Conservation (phyloP, 2,797 vertebrate species). For the Pipistrellus pygmaeus region DNA sequence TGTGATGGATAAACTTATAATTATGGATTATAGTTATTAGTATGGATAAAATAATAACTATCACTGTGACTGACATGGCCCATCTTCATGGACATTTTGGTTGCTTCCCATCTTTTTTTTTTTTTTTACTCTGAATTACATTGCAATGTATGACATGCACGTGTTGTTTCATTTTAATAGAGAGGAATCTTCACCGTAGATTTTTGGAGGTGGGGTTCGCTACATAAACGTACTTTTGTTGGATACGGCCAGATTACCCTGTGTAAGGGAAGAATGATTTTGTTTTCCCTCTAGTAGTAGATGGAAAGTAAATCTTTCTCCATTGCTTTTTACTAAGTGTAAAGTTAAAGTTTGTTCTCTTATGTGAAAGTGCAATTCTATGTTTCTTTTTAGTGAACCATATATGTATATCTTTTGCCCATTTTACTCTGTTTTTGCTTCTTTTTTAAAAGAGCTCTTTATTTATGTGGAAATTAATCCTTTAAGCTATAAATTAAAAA, state of each 20-base stretch:
- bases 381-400: background rate
- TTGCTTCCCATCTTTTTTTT: background rate
- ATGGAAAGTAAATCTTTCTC: background rate
- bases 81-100: background rate
- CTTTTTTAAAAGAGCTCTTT: background rate
- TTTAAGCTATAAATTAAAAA: background rate
- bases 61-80: too few relatives aligned
- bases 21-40: too few relatives aligned
- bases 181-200: background rate
- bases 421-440: background rate
- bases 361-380: background rate
- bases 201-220: background rate
- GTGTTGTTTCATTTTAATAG: background rate
- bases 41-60: too few relatives aligned
- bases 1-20: too few relatives aligned
- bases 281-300: background rate
- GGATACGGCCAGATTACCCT: background rate
- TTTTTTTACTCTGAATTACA: background rate
- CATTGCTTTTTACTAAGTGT: background rate
- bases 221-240: background rate
- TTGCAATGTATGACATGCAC: background rate
- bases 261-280: background rate
- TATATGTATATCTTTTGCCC: background rate
- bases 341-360: background rate
- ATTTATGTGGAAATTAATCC: background rate